Evolutionary conservation across 2,888 invertebrate species (phyloP).

Genomic region (Tiphia femorata): DNA sequence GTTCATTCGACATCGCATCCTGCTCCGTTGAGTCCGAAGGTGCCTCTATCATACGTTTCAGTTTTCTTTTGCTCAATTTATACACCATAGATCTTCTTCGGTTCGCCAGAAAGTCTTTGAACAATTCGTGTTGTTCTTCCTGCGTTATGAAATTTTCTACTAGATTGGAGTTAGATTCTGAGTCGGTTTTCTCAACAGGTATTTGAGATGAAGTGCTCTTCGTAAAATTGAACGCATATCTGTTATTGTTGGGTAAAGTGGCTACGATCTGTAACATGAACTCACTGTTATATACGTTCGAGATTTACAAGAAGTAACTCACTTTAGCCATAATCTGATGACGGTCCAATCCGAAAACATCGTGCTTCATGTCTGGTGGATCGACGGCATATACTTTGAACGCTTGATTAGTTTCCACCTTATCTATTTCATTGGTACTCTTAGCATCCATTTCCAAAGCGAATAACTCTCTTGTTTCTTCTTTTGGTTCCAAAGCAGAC

Average conservation of each 20-base stretch:
- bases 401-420: slow-evolving; percentile 63
- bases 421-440: slow-evolving; percentile 8
- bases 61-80: slow-evolving; percentile 2
- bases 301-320: too few species aligned
- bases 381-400: slow-evolving; percentile 25
- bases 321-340: slow-evolving; percentile 73
- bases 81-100: slow-evolving; percentile 39
- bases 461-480: slow-evolving; percentile 6
- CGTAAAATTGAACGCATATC: too few species aligned
- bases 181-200: too few species aligned
- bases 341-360: slow-evolving; percentile 80
- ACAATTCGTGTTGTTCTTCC: slow-evolving; percentile 69
- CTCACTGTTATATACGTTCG: too few species aligned
- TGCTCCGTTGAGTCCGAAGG: slow-evolving; percentile 32
- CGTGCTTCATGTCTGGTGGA: slow-evolving; percentile 80
- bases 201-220: too few species aligned
- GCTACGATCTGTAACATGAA: too few species aligned
- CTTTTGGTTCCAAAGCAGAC: slow-evolving; percentile 7
- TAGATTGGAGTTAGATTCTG: too few species aligned
- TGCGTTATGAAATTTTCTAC: slow-evolving; percentile 17
- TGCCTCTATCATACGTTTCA: background rate
- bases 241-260: too few species aligned
- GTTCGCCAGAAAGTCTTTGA: slow-evolving; percentile 73
- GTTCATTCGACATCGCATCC: slow-evolving; percentile 41
- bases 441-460: slow-evolving; percentile 15